Evolutionary conservation across 2,113 vertebrate species (phyloP).

Genomic region (Hippoglossus stenolepis): DNA sequence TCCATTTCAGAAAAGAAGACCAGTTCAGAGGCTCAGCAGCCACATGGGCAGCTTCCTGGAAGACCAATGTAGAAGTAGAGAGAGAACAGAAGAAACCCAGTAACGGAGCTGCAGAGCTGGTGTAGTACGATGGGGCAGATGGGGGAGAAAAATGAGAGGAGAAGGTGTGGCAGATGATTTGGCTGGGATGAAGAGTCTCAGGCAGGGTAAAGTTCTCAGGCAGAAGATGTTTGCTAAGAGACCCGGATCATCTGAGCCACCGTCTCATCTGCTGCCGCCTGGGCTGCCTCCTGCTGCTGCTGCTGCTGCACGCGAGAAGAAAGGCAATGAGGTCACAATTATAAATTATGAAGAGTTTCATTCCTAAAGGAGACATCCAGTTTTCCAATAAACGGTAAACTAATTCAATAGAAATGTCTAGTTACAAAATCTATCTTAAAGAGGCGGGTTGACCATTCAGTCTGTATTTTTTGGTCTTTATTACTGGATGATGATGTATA

Average conservation of each 20-base stretch:
- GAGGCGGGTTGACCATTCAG: background rate
- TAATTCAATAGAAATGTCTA: background rate
- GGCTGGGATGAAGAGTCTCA: slow-evolving; percentile 50
- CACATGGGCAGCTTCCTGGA: slow-evolving; percentile 50
- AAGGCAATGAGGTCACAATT: background rate
- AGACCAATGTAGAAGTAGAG: slow-evolving; percentile 48
- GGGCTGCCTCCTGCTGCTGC: slow-evolving; percentile 84
- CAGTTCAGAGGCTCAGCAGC: slow-evolving; percentile 35
- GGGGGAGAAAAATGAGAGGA: background rate
- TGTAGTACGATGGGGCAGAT: background rate
- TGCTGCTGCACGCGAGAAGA: slow-evolving; percentile 57
- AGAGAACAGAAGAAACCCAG: slow-evolving; percentile 35
- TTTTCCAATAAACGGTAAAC: no score
- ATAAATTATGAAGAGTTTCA: background rate
- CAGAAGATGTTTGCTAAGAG: slow-evolving; percentile 83
- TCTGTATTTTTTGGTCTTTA: background rate
- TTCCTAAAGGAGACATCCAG: background rate
- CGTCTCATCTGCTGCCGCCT: slow-evolving; percentile 85
- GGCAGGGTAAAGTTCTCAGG: slow-evolving; percentile 39
- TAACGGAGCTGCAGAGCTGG: slow-evolving; percentile 13
- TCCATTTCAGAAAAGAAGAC: slow-evolving; percentile 31
- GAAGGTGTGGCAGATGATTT: slow-evolving; percentile 16
- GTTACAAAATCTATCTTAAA: background rate
- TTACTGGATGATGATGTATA: background rate
- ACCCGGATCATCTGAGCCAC: slow-evolving; percentile 96